phyloP scores from a whole-genome alignment of 2,113 vertebrate genomes.

The Phylloscopus whistleri region DNA sequence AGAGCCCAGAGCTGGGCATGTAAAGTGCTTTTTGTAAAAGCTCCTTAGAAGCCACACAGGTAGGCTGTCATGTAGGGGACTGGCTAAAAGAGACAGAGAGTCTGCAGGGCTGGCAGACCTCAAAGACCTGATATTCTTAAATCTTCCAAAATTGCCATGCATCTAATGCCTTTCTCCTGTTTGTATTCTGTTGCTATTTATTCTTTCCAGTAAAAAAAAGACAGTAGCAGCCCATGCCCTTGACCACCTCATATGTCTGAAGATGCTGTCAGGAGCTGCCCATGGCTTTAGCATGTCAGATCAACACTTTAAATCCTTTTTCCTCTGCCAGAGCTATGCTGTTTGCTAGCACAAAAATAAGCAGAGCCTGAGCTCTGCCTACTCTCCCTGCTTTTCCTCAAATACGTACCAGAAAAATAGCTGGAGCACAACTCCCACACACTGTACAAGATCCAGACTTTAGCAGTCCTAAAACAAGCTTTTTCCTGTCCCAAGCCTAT shows the following conservation, averaged over 20 bases:
- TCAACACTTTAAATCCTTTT: background rate
- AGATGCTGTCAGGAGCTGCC: background rate
- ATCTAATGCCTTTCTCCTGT: background rate
- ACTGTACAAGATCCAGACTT: conserved; percentile 14
- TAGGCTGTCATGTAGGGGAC: background rate
- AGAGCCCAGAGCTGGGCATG: background rate
- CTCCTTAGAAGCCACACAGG: background rate
- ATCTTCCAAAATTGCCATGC: background rate
- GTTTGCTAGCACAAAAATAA: conserved; percentile 37
- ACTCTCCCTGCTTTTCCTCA: conserved; percentile 34
- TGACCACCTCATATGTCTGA: background rate
- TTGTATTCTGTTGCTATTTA: background rate
- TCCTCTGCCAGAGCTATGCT: background rate
- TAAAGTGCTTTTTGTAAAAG: background rate
- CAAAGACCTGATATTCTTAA: background rate
- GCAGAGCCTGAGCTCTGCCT: conserved; percentile 7
- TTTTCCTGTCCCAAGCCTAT: conserved; percentile 12
- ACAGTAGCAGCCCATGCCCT: background rate
- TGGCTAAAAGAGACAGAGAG: background rate
- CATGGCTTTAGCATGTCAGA: background rate
- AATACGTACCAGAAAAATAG: conserved; percentile 31
- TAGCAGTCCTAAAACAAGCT: background rate
- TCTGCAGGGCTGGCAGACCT: background rate
- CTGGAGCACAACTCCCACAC: conserved; percentile 27
- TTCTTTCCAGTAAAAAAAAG: background rate